Conservation (phyloP, 2,113 vertebrate genomes). For the Nerophis ophidion region DNA sequence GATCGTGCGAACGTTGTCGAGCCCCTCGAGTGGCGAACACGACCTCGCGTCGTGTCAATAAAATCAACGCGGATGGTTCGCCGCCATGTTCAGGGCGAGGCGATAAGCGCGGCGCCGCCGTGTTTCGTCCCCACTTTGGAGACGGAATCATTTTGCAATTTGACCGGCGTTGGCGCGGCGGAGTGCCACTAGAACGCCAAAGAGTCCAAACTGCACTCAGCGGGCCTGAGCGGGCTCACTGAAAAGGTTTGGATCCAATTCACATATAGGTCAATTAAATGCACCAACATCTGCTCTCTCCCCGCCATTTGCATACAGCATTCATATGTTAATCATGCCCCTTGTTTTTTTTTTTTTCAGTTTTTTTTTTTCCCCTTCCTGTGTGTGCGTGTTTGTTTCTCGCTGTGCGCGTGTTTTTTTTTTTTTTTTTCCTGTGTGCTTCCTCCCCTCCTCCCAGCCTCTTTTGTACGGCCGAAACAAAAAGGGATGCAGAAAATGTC, state of each 20-base stretch:
- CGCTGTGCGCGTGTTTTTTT: constrained; percentile 22
- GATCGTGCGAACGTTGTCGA: too few species aligned
- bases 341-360: constrained; percentile 73
- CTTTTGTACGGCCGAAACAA: constrained; percentile 63
- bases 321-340: constrained; percentile 99
- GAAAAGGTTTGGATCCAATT: constrained; percentile 99
- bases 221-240: constrained; percentile 86
- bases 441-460: constrained; percentile 67
- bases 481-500: constrained; percentile 80
- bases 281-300: constrained; percentile 99
- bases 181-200: constrained; percentile 45
- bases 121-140: too few species aligned
- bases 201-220: constrained; percentile 69
- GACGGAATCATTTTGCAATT: too few species aligned
- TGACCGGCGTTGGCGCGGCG: constrained; percentile 14
- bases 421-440: constrained; percentile 48
- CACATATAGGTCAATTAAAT: constrained; percentile 99
- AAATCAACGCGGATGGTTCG: too few species aligned
- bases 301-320: constrained; percentile 99
- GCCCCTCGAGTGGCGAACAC: too few species aligned
- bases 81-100: too few species aligned
- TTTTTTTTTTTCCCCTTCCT: constrained; percentile 42
- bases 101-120: too few species aligned
- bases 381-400: constrained; percentile 55
- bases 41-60: too few species aligned